A percentile compares a stretch with the other conserved stretches of the same genome.
Evolutionary conservation across 2,797 vertebrate species (phyloP).

Genomic region (Xiphorhynchus erythropygius): DNA sequence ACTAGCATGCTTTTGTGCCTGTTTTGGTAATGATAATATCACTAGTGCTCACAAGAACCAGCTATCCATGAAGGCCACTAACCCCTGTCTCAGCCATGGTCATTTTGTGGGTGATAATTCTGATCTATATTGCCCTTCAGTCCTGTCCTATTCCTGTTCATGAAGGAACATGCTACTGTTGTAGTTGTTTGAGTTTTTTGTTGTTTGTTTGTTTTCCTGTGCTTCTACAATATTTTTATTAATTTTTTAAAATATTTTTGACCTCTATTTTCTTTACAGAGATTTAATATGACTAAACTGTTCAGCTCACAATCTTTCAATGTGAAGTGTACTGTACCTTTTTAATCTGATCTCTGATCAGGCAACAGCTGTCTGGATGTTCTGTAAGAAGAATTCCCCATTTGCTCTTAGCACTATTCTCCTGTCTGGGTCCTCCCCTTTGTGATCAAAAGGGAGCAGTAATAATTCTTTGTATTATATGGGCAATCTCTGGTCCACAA

Average conservation of each 20-base stretch:
- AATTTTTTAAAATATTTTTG: not conserved
- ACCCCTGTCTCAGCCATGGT: not conserved
- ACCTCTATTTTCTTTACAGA: not conserved
- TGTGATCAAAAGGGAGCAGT: not conserved
- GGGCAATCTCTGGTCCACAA: not conserved
- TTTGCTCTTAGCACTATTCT: not conserved
- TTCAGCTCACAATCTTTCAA: not conserved
- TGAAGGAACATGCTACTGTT: not conserved
- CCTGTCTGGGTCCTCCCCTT: not conserved
- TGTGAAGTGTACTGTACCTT: not conserved
- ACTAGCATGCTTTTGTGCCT: not conserved
- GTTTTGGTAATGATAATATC: not conserved
- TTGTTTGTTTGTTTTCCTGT: not conserved
- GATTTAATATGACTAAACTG: not conserved
- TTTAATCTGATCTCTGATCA: not conserved
- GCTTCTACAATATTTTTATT: not conserved
- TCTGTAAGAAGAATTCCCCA: not conserved
- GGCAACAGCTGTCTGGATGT: not conserved
- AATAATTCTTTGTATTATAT: not conserved
- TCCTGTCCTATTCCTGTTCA: not conserved
- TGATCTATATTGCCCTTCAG: fast-evolving
- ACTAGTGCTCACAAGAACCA: not conserved
- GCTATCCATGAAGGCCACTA: not conserved
- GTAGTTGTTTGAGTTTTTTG: no score
- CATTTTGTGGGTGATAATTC: fast-evolving